Percentiles rank a stretch among this genome's conserved stretches.
Conservation (phyloP, 2,888 invertebrate species). For the Trissolcus brochymenae region DNA sequence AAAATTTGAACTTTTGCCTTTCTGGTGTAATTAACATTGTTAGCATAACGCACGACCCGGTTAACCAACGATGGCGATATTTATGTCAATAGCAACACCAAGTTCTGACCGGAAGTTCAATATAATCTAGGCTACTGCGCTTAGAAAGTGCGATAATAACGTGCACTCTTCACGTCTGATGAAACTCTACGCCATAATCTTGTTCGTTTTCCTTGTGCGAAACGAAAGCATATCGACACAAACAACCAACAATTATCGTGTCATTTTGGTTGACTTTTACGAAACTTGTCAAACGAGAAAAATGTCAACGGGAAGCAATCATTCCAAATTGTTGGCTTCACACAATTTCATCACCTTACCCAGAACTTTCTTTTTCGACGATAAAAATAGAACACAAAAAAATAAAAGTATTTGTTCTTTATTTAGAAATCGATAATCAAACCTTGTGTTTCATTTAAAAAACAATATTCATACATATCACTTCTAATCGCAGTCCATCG, state of each 20-base stretch:
- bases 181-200: constrained; percentile 22
- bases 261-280: constrained; percentile 1
- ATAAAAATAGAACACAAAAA: background rate
- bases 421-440: constrained; percentile 51
- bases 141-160: constrained; percentile 56
- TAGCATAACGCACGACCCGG: constrained; percentile 53
- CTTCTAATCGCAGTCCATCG: constrained; percentile 37
- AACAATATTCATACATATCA: constrained; percentile 44
- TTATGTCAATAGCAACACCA: constrained; percentile 52
- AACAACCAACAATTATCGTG: constrained; percentile 18
- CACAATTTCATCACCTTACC: no score
- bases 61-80: constrained; percentile 49
- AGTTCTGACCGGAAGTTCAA: constrained; percentile 51
- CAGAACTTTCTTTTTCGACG: background rate
- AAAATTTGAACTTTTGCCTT: constrained; percentile 3
- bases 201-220: constrained; percentile 34
- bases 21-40: constrained; percentile 36
- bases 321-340: no score
- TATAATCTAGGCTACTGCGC: constrained; percentile 43
- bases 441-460: constrained; percentile 32
- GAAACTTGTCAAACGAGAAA: constrained; percentile 11
- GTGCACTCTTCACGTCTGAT: constrained; percentile 21
- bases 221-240: constrained; percentile 31
- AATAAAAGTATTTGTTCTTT: constrained; percentile 43
- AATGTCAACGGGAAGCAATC: no score